Base-by-base conservation (phyloP, 2,888 invertebrate species). In the Meloe dianella region DNA sequence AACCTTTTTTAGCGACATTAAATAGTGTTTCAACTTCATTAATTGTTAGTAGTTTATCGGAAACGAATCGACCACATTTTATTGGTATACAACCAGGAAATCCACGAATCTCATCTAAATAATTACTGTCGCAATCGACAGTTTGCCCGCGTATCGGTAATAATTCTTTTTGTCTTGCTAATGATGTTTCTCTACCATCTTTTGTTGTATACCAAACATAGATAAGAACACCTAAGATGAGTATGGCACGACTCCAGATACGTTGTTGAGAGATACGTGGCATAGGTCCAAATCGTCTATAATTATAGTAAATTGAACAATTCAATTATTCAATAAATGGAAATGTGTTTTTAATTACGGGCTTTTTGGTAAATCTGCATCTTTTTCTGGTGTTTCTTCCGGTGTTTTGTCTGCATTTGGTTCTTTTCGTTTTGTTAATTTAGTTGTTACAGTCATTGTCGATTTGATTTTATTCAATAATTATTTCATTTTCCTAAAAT, bases 11-110 rank as follows among this genome's bases (percentile, higher is more conserved):
- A 2, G 92, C 93, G 73, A 95, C 85, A 73, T 86, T 85, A 17
- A 93, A 82, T 22, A 96, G 82, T 60, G 88, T 84, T 62, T 89
- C 87, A 0, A 89, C 89, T 83, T 96, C 95, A 63, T 86, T 84
- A 1, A 82, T 79, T 2, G 91, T 87, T n/a, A 95, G 86, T 41
- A 95, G 83, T 76, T 88, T 89, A 81, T 96, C 96, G 61, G 90
- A 89, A 1, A 95, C 91, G 79, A 90, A 88, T 77, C 95, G 87
- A 20, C 93, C 94, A 85, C 96, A 96, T 77, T 88, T 88, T 72
- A 87, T 87, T 0, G 95, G 94, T 56, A 88, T 82, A 79, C 93
- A 93, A 1, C 87, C 88, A 51, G 87, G 84, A 81, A 85, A 87
- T 80, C 86, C 80, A 41, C 82, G 78, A 22, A 91, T 79, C 81